phyloP scores from a whole-genome alignment of 37 sponge, comb jelly and placozoan species.

The Aplysina aerophoba region DNA sequence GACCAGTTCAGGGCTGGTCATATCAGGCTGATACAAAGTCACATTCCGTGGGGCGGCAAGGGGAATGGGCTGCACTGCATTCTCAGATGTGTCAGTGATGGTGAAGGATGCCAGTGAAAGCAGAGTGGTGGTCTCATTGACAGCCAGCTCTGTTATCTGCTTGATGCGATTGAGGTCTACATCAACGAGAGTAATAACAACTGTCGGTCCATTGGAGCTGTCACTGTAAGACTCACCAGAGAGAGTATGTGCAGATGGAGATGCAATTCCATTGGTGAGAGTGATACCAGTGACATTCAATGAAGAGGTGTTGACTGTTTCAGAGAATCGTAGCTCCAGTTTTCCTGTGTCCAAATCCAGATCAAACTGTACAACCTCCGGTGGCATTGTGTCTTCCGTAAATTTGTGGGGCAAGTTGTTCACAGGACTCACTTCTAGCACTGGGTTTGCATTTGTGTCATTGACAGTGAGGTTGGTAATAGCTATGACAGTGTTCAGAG shows the following conservation, averaged over 20 bases:
- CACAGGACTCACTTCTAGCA: slow-evolving; percentile 35
- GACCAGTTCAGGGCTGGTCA: slow-evolving; percentile 62
- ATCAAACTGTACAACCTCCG: slow-evolving; percentile 52
- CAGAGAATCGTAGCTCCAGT: slow-evolving; percentile 74
- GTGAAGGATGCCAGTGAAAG: slow-evolving; percentile 41
- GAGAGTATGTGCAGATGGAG: slow-evolving; percentile 40
- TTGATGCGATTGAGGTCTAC: slow-evolving; percentile 88
- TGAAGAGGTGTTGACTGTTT: slow-evolving; percentile 78
- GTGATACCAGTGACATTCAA: slow-evolving; percentile 72
- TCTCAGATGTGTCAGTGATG: slow-evolving; percentile 73
- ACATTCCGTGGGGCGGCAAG: slow-evolving; percentile 13
- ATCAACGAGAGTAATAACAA: slow-evolving; percentile 61
- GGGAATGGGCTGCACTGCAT: slow-evolving; percentile 39
- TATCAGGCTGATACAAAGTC: slow-evolving; percentile 45
- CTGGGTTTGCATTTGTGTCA: slow-evolving; percentile 77
- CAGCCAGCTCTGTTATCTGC: slow-evolving; percentile 62
- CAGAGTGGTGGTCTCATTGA: slow-evolving; percentile 57
- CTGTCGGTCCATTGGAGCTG: slow-evolving; percentile 67
- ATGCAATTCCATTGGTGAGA: slow-evolving; percentile 33
- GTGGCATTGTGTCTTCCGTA: slow-evolving; percentile 51
- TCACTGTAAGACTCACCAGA: slow-evolving; percentile 39
- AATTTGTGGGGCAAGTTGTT: slow-evolving; percentile 50
- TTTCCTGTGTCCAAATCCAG: slow-evolving; percentile 76
- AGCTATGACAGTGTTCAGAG: slow-evolving; percentile 55
- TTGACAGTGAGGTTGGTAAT: slow-evolving; percentile 63